phyloP scores from a whole-genome alignment of 2,113 vertebrate genomes.

The Lycocorax pyrrhopterus region DNA sequence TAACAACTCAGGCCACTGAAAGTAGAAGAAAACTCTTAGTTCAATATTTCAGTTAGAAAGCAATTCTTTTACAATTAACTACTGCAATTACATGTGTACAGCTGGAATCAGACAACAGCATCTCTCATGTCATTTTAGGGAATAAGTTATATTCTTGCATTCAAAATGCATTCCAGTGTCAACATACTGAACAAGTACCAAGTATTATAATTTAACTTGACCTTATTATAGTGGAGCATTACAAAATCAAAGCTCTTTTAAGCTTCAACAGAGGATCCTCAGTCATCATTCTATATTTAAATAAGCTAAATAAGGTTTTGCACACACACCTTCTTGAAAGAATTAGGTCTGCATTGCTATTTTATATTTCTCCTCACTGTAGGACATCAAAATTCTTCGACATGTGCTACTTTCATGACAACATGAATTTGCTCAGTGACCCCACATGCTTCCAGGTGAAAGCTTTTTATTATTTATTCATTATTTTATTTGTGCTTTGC shows the following conservation, averaged over 20 bases:
- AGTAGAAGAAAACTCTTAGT: not conserved
- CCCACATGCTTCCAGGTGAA: not conserved
- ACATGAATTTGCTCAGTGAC: not conserved
- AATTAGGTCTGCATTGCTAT: not conserved
- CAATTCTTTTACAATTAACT: not conserved
- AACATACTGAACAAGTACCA: not conserved
- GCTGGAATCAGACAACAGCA: not conserved
- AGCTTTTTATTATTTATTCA: not conserved
- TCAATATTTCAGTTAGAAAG: not conserved
- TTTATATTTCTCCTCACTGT: not conserved
- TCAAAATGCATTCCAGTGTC: not conserved
- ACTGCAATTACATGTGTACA: not conserved
- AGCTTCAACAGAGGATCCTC: not conserved
- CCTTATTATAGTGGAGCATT: not conserved
- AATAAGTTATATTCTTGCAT: not conserved
- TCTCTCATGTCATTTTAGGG: not conserved
- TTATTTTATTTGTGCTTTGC: not conserved
- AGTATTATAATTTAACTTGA: not conserved
- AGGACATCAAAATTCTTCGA: not conserved
- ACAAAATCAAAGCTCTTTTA: not conserved
- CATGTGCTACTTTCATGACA: not conserved
- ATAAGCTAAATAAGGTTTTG: not conserved
- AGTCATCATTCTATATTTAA: not conserved
- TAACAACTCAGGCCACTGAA: not conserved
- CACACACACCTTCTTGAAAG: not conserved